Conservation (phyloP, 2,113 vertebrate species). For the Nerophis ophidion region DNA sequence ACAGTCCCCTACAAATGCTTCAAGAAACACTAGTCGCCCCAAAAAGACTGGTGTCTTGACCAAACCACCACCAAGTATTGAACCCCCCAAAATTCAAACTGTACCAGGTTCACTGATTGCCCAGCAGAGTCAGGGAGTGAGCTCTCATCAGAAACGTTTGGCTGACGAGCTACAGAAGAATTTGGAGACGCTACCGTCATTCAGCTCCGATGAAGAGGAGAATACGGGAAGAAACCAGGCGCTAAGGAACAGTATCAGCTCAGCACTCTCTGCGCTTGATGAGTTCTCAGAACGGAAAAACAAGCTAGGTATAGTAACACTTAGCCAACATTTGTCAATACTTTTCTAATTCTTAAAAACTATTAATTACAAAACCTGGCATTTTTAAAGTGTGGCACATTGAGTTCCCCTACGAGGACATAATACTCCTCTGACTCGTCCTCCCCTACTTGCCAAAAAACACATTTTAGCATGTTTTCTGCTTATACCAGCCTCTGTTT, state of each 20-base stretch:
- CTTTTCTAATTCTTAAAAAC: no score
- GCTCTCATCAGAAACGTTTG: conserved; percentile 76
- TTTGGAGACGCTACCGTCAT: conserved; percentile 84
- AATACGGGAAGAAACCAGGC: conserved; percentile 84
- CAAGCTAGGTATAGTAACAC: conserved; percentile 74
- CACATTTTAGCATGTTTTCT: no score
- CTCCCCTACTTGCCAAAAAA: no score
- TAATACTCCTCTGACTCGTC: no score
- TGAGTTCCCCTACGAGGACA: no score
- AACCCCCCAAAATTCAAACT: conserved; percentile 65
- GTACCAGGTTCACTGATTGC: conserved; percentile 51
- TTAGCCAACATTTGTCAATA: not conserved
- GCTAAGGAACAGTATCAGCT: conserved; percentile 85
- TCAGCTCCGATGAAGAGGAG: conserved; percentile 96
- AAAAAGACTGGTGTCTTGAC: conserved; percentile 77
- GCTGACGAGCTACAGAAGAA: conserved; percentile 87
- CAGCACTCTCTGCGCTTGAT: conserved; percentile 81
- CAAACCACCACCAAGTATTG: conserved; percentile 69
- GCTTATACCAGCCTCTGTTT: no score
- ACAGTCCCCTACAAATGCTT: conserved; percentile 85
- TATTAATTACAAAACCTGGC: not conserved
- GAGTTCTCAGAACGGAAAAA: conserved; percentile 81
- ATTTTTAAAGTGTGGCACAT: no score
- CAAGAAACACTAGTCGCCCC: conserved; percentile 81
- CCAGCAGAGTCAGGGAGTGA: conserved; percentile 65